phyloP scores from a whole-genome alignment of 2,888 invertebrate genomes.

The Heliconius cydno region DNA sequence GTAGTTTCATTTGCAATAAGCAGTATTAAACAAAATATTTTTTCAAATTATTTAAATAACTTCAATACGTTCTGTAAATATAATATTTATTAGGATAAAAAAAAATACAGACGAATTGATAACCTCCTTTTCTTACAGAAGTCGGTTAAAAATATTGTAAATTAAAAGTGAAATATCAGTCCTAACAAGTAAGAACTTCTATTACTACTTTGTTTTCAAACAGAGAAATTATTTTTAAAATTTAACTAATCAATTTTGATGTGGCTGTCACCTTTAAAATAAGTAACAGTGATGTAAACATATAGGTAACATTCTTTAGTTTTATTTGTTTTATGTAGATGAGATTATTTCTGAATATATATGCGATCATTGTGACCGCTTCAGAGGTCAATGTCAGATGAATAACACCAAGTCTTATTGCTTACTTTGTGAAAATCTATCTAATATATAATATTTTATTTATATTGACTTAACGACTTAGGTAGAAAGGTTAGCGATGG shows the following conservation, averaged over 20 bases:
- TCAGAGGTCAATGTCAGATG: slow-evolving; percentile 76
- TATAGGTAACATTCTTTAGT: not conserved
- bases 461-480: not conserved
- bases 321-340: slow-evolving; percentile 57
- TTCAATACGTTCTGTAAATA: not conserved
- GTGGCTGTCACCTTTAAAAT: not conserved
- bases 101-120: too few relatives aligned
- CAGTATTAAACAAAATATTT: not conserved
- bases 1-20: not conserved
- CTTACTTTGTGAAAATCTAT: slow-evolving; percentile 17
- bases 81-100: not conserved
- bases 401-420: slow-evolving; percentile 52
- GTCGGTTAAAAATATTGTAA: not conserved
- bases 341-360: slow-evolving; percentile 70
- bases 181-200: not conserved
- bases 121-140: too few relatives aligned
- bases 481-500: not conserved
- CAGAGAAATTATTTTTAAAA: not conserved
- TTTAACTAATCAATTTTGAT: not conserved
- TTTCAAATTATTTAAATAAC: not conserved
- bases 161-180: not conserved
- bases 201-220: not conserved
- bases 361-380: slow-evolving; percentile 66
- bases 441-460: not conserved
- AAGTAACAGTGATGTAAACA: not conserved